Evolutionary conservation across 2,888 invertebrate species (phyloP), one percentile per base, ranked within the genome.

Genomic region (Hirtodrosophila alboralis): DNA sequence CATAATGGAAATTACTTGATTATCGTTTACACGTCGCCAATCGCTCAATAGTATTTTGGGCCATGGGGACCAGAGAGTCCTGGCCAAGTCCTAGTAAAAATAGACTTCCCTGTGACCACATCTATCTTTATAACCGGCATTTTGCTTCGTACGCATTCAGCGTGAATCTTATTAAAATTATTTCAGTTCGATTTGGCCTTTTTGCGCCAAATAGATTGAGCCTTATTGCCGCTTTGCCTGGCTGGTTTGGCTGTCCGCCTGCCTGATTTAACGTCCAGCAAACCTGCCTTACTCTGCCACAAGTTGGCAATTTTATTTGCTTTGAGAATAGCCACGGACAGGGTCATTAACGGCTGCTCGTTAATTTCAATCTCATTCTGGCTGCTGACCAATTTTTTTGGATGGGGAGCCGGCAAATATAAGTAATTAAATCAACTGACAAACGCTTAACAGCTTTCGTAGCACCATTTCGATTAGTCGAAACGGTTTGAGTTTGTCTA

Each of bases 1-100:
- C 79, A 83, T 85, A 75, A 85, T 83, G 81, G 86, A 85, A 80
- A 80, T 80, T 85, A 85, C 79, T 80, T 80, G 79, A 85, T 80
- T 80, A 80, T 85, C 79, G 86, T 79, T 83, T 78, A 75, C 84
- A 80, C 86, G 86, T 80, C 84, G 86, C 79, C 84, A 79, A 83
- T 83, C 79, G 79, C 75, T 78, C 84, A 79, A 66, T 57, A 28
- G 30, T n/a, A n/a, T n/a, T n/a, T n/a, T n/a, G n/a, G n/a, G n/a
- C n/a, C n/a, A n/a, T n/a, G n/a, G n/a, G n/a, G n/a, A n/a, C n/a
- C n/a, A n/a, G n/a, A n/a, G n/a, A n/a, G n/a, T n/a, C n/a, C n/a
- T n/a, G n/a, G n/a, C n/a, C n/a, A n/a, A n/a, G n/a, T n/a, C 9
- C 31, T 33, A 12, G 4, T 12, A 10, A 7, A 77, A 65, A 78